Base-by-base conservation (phyloP, 2,797 vertebrate species). In the Hylomyscus alleni region DNA sequence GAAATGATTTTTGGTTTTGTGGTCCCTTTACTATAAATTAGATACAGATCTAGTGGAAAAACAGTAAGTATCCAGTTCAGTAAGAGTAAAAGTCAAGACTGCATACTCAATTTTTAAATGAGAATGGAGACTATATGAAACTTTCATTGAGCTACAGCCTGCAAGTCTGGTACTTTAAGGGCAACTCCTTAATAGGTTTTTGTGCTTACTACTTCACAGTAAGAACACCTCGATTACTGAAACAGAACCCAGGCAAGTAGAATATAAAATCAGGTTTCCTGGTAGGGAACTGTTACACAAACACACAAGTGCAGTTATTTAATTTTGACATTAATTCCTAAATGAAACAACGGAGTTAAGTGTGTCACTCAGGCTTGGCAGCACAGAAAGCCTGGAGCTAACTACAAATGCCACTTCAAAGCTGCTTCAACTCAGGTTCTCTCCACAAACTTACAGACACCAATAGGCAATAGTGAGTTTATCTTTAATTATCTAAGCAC, bases 1-100 rank as follows among this genome's bases (percentile, higher is more conserved):
- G 97, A 98, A 98, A 98, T 98, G 98, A 98, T 97, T 98, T 97
- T 98, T 98, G 96, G 95, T 98, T 99, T 98, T 98, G 98, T 95
- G 98, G 98, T 98, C 97, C 90, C 90, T 96, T 98, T 97, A 97
- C 19, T 73, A 98, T 98, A 98, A 98, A 98, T 98, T 98, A 98
- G 98, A 98, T 97, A 98, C 96, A 98, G 98, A 95, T 95, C 97
- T 97, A 98, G 92, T 97, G 95, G 98, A 97, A 98, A 99, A 98
- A 98, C 98, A 98, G 97, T 97, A 97, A 97, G 93, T 97, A 98
- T 96, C 97, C 97, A 97, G 98, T 98, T 98, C 97, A 98, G 96
- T 98, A 97, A 98, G 97, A 98, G 95, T 94, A 98, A 98, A 67
- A 67, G 97, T 97, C 97, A 98, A 98, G 92, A 98, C 80, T 85